These are phyloP conservation scores for Toxotes lorentzi DNA, from an alignment of 2,797 vertebrate species.

Conservation along the genomic window DNA sequence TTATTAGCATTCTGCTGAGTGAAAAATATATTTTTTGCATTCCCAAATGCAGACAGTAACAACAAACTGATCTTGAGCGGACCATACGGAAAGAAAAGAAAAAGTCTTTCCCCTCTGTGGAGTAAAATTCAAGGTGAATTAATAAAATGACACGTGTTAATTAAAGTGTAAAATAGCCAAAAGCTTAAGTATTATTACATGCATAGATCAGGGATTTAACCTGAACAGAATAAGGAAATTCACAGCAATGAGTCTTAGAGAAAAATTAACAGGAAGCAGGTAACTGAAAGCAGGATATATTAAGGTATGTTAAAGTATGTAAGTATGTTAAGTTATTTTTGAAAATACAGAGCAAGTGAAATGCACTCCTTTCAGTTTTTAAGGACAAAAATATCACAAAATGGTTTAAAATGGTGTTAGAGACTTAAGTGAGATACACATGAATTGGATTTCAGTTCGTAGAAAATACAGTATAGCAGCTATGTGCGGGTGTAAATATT, in stretches of 20 bases:
- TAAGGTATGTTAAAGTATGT: no score
- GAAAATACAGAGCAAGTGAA: background rate
- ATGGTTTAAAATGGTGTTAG: background rate
- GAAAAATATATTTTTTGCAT: slow-evolving; percentile 11
- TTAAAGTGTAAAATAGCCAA: background rate
- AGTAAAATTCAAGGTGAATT: slow-evolving; percentile 22
- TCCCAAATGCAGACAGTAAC: slow-evolving; percentile 19
- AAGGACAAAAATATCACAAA: background rate
- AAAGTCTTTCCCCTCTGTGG: background rate
- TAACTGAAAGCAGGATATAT: background rate
- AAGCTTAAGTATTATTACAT: background rate
- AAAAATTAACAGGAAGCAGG: background rate
- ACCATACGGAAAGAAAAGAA: slow-evolving; percentile 6
- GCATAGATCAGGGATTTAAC: background rate
- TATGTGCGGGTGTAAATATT: background rate
- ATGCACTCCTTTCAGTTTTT: background rate
- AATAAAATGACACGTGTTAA: background rate
- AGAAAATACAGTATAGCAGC: background rate
- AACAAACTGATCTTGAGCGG: slow-evolving; percentile 14
- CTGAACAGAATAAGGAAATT: background rate
- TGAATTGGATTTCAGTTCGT: background rate
- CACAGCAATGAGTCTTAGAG: no score
- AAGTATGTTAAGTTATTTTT: no score
- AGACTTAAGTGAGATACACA: background rate
- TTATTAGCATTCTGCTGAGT: slow-evolving; percentile 26